phyloP scores from a whole-genome alignment of 1,140 invertebrate genomes.

The Mizuhopecten yessoensis region DNA sequence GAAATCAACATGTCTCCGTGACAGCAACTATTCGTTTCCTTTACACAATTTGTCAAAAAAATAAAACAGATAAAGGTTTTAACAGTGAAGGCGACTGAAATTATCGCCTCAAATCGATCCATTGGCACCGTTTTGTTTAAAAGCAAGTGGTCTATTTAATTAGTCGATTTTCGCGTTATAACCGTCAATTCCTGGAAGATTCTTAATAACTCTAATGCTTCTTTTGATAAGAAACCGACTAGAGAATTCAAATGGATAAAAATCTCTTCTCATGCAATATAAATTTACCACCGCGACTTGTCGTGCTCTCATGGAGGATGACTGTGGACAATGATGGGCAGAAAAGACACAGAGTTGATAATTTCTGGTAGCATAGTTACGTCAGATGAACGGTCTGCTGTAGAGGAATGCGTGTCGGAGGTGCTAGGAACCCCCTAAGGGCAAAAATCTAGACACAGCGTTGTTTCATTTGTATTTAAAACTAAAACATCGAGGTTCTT shows the following conservation, averaged over 20 bases:
- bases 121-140: background rate
- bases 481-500: background rate
- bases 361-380: background rate
- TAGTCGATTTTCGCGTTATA: background rate
- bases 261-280: background rate
- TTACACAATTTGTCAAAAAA: too few relatives aligned
- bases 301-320: background rate
- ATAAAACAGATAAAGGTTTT: too few relatives aligned
- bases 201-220: background rate
- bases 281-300: background rate
- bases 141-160: background rate
- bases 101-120: background rate
- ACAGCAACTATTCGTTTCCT: too few relatives aligned
- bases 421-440: background rate
- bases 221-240: background rate
- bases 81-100: background rate
- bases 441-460: background rate
- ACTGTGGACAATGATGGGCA: background rate
- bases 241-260: conserved; percentile 19
- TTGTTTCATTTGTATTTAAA: background rate
- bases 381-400: background rate
- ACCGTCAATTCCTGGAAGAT: background rate
- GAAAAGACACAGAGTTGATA: background rate
- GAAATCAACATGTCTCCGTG: too few relatives aligned
- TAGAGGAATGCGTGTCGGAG: background rate